Percentiles rank a stretch among this genome's conserved stretches.
phyloP scores from a whole-genome alignment of 2,888 invertebrate genomes.

The Cerceris ruficornis region DNA sequence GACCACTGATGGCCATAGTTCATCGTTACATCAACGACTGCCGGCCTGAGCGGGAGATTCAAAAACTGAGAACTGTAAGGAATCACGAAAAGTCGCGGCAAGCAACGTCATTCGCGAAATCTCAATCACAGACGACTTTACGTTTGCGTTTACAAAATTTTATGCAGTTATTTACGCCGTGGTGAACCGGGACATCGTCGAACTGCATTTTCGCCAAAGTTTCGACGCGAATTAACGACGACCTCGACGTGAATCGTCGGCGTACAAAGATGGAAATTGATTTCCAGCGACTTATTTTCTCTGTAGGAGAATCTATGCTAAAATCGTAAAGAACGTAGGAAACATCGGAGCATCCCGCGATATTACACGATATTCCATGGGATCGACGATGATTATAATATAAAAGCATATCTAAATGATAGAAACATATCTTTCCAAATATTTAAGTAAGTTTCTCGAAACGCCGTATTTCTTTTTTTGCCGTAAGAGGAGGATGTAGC shows the following conservation, averaged over 20 bases:
- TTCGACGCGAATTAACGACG: slow-evolving; percentile 10
- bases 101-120: too few species aligned
- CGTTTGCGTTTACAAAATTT: not conserved
- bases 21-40: too few species aligned
- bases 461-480: slow-evolving; percentile 18
- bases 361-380: slow-evolving; percentile 37
- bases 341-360: slow-evolving; percentile 28
- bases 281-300: slow-evolving; percentile 27
- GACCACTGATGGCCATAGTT: too few species aligned
- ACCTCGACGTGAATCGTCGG: slow-evolving; percentile 20
- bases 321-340: slow-evolving; percentile 51
- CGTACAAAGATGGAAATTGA: slow-evolving; percentile 32
- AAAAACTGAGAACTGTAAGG: too few species aligned
- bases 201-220: not conserved
- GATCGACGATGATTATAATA: slow-evolving; percentile 48
- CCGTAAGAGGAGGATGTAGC: slow-evolving; percentile 36
- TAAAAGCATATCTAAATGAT: slow-evolving; percentile 63
- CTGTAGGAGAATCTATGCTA: slow-evolving; percentile 30
- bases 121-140: not conserved
- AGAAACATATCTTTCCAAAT: slow-evolving; percentile 56
- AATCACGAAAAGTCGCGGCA: too few species aligned
- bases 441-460: slow-evolving; percentile 41
- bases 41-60: too few species aligned
- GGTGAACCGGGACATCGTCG: not conserved
- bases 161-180: not conserved